These are phyloP conservation scores for Enteromius mattozi DNA, from an alignment of 2,797 vertebrate species.

Conservation along the genomic window DNA sequence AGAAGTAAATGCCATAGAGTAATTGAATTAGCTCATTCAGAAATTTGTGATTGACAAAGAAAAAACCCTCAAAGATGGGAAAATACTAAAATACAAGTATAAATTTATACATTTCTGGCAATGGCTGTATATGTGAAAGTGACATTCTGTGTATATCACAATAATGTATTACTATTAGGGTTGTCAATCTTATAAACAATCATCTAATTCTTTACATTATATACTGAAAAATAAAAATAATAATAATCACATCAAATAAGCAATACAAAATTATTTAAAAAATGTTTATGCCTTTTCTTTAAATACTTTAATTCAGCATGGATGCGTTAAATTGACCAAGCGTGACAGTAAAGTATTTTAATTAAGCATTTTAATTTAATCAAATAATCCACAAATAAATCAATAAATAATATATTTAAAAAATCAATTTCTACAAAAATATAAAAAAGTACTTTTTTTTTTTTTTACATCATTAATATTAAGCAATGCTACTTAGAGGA, in stretches of 20 bases:
- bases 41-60: not conserved
- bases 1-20: not conserved
- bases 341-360: not conserved
- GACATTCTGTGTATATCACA: not conserved
- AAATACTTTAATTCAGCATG: not conserved
- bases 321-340: not conserved
- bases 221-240: not conserved
- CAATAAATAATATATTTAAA: not conserved
- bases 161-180: not conserved
- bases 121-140: conserved; percentile 24
- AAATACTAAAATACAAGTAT: not conserved
- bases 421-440: not conserved
- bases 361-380: not conserved
- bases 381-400: not conserved
- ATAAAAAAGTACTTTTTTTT: not conserved
- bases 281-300: not conserved
- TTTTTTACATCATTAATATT: not conserved
- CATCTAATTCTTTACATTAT: not conserved
- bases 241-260: no score
- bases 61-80: not conserved
- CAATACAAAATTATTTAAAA: not conserved
- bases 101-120: not conserved
- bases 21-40: not conserved
- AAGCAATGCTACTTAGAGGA: not conserved
- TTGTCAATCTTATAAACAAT: not conserved